These are phyloP conservation scores for Anoura caudifer DNA, from an alignment of 2,113 vertebrate species.

Conservation along the genomic window DNA sequence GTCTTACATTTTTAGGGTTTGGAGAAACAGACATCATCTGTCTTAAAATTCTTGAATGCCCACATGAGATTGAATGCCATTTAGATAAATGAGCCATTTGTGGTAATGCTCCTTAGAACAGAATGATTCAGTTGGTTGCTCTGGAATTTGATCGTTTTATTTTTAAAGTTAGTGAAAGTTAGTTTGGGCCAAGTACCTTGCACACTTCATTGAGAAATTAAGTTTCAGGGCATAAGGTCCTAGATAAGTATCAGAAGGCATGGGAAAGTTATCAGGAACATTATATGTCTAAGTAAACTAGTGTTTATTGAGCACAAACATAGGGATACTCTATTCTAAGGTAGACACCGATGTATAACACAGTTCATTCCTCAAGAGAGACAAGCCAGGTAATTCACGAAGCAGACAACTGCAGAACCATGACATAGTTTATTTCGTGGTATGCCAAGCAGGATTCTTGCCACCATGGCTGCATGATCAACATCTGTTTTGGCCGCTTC, in stretches of 20 bases:
- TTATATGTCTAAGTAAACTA: neutral
- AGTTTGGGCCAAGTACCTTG: neutral
- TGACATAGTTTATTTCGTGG: neutral
- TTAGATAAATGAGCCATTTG: conserved; percentile 36
- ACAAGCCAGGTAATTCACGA: neutral
- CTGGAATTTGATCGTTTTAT: conserved; percentile 30
- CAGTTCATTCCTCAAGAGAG: neutral
- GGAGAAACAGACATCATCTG: neutral
- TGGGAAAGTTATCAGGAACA: neutral
- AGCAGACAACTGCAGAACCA: neutral
- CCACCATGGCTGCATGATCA: accelerated
- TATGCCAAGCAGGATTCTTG: neutral
- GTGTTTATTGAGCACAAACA: neutral
- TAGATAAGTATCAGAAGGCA: neutral
- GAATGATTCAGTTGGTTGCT: conserved; percentile 1
- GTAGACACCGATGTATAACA: neutral
- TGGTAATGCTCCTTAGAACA: neutral
- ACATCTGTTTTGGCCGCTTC: neutral
- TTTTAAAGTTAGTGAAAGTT: neutral
- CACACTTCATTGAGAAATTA: neutral
- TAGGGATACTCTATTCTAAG: neutral
- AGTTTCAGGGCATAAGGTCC: neutral
- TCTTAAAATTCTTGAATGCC: conserved; percentile 28
- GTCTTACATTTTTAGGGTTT: neutral
- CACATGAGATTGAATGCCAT: neutral